Base-by-base conservation (phyloP, 2,888 invertebrate species). In the Eristalis intricaria region DNA sequence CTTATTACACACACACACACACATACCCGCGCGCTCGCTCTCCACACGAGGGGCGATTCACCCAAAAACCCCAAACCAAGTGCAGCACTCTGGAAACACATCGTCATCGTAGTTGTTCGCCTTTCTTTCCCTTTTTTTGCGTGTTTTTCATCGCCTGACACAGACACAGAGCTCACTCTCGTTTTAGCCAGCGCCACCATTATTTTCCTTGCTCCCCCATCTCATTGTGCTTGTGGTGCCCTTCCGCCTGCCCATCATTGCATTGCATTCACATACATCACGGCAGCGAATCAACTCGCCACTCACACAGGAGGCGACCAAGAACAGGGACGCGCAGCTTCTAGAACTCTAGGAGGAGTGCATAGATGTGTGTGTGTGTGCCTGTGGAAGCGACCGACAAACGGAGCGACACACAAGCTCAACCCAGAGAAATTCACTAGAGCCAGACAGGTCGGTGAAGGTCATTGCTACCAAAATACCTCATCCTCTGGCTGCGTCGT, bases 381-480 rank as follows among this genome's bases (percentile, higher is more conserved):
- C 5, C 10, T 50, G 19, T 50, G 50, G 50, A 50, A 5, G 19
- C 82, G 86, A 79, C 82, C 75, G 78, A 83, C 79, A 76, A 76
- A 76, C 76, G 60, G 69, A 83, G 64, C 79, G 71, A 83, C 87
- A 38, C 23, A 26, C 82, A 66, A 65, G 66, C 87, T 84, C 71
- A 87, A 87, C 87, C 87, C 87, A 87, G 87, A 73, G 71, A 87
- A 87, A 80, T 79, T 87, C 83, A 80, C 83, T 84, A 89, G 84
- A 89, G 86, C 89, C 89, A 90, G 90, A 92, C 93, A 93, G 92
- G 92, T 92, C 93, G 93, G 93, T 93, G 93, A 93, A 93, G 93
- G 93, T 93, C 93, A 93, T 93, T 93, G 93, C 92, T 93, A 92
- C 92, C 92, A 92, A 92, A 91, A 91, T 91, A 90, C 91, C 91